Evolutionary conservation across 2,888 invertebrate species (phyloP).

Genomic region (Phoronis australis): DNA sequence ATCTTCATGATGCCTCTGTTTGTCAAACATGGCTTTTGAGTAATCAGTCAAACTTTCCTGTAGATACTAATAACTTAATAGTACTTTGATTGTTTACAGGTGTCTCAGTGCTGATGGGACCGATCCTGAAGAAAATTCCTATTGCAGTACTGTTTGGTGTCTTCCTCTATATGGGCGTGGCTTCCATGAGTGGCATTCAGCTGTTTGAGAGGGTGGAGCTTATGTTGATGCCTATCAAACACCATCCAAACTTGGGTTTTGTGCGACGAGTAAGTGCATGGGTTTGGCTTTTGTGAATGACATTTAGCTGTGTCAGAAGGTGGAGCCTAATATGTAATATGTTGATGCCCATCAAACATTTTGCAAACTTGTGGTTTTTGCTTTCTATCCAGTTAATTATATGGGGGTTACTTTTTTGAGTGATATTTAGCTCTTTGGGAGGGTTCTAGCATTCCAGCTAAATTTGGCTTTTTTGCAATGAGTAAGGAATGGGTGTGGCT

Average conservation of each 20-base stretch:
- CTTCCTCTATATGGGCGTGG: slow-evolving; percentile 79
- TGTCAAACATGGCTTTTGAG: no score
- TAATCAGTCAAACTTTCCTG: no score
- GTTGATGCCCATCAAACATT: no score
- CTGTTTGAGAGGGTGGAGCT: slow-evolving; percentile 84
- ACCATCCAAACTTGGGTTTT: slow-evolving; percentile 85
- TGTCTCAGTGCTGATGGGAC: slow-evolving; percentile 70
- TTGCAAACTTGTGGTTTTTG: not conserved
- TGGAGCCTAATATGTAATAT: no score
- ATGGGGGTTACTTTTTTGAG: not conserved
- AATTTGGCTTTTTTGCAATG: no score
- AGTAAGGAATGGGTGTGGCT: no score
- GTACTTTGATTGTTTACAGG: no score
- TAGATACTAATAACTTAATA: no score
- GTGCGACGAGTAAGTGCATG: slow-evolving; percentile 69
- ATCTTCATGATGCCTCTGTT: no score
- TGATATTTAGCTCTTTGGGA: not conserved
- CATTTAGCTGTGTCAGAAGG: no score
- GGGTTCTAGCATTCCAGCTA: not conserved
- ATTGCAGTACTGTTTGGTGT: slow-evolving; percentile 96
- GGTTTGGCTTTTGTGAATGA: no score
- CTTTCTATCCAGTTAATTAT: not conserved
- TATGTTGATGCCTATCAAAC: slow-evolving; percentile 90
- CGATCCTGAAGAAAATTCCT: slow-evolving; percentile 76
- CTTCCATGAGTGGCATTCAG: slow-evolving; percentile 89